phyloP scores from a whole-genome alignment of 2,888 invertebrate genomes.

The Pterostichus niger region DNA sequence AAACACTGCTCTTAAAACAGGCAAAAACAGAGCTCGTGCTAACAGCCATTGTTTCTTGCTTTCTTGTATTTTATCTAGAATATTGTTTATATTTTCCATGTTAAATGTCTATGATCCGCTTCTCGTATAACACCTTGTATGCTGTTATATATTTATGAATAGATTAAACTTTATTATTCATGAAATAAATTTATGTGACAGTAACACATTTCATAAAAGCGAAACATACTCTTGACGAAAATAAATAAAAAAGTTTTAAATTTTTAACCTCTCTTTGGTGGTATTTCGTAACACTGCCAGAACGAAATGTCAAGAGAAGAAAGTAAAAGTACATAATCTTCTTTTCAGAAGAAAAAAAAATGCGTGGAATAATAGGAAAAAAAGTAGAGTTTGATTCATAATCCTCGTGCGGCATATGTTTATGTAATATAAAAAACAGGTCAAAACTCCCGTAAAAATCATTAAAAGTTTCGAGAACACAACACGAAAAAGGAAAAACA shows the following conservation, averaged over 20 bases:
- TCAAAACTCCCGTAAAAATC: slow-evolving; percentile 29
- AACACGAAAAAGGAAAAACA: slow-evolving; percentile 13
- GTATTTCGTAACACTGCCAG: slow-evolving; percentile 10
- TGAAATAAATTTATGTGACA: slow-evolving; percentile 33
- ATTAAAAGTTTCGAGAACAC: slow-evolving; percentile 14
- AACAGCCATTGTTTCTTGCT: no score
- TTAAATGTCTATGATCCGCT: no score
- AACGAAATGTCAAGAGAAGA: slow-evolving; percentile 22
- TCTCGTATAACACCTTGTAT: no score
- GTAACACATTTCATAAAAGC: slow-evolving; percentile 6
- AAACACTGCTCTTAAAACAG: no score
- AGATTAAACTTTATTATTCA: not conserved
- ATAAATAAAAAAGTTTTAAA: slow-evolving; percentile 42
- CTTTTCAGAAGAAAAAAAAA: not conserved
- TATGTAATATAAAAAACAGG: slow-evolving; percentile 16
- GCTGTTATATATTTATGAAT: no score
- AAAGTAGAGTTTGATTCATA: not conserved
- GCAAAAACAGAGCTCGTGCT: no score
- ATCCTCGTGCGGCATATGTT: not conserved
- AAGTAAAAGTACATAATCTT: not conserved
- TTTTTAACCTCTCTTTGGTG: not conserved
- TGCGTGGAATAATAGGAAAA: no score
- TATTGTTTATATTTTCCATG: no score
- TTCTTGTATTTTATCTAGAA: no score
- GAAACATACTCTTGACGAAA: not conserved